phyloP scores from a whole-genome alignment of 2,113 vertebrate species.

The Lophochroa leadbeateri region DNA sequence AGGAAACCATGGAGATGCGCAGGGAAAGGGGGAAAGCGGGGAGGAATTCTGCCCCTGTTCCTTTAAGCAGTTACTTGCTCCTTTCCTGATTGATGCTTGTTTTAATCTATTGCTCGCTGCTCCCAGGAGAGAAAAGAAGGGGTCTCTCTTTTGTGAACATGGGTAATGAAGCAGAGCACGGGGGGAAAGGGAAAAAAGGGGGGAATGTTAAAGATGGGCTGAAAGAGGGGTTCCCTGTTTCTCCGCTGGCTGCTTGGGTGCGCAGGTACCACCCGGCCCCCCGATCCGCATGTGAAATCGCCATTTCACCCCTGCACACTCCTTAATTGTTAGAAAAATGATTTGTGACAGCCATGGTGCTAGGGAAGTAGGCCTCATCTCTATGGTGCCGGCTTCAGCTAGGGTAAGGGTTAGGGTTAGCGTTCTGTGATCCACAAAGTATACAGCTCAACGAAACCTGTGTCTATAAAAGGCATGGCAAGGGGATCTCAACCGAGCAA shows the following conservation, averaged over 20 bases:
- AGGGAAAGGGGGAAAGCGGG: neutral
- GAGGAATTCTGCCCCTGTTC: conserved; percentile 35
- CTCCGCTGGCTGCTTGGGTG: conserved; percentile 62
- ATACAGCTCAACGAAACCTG: too few relatives aligned
- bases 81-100: conserved; percentile 79
- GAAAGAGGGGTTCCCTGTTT: neutral
- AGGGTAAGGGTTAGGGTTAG: too few relatives aligned
- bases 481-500: too few relatives aligned
- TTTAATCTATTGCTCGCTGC: conserved; percentile 70
- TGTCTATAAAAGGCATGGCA: too few relatives aligned
- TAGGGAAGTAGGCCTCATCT: too few relatives aligned
- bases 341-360: too few relatives aligned
- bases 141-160: conserved; percentile 72
- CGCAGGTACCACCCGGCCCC: conserved; percentile 77
- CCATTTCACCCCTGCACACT: conserved; percentile 94
- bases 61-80: conserved; percentile 55
- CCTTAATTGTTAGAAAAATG: conserved; percentile 94
- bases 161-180: conserved; percentile 72
- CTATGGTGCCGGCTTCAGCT: too few relatives aligned
- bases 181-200: neutral
- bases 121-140: conserved; percentile 71
- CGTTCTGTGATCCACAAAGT: too few relatives aligned
- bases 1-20: conserved; percentile 45
- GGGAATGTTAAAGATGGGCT: neutral
- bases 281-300: conserved; percentile 88